A percentile compares a stretch with the other conserved stretches of the same genome.
Evolutionary conservation across 64 coral and sea anemone species (phyloP).

Genomic region (Pocillopora verrucosa): DNA sequence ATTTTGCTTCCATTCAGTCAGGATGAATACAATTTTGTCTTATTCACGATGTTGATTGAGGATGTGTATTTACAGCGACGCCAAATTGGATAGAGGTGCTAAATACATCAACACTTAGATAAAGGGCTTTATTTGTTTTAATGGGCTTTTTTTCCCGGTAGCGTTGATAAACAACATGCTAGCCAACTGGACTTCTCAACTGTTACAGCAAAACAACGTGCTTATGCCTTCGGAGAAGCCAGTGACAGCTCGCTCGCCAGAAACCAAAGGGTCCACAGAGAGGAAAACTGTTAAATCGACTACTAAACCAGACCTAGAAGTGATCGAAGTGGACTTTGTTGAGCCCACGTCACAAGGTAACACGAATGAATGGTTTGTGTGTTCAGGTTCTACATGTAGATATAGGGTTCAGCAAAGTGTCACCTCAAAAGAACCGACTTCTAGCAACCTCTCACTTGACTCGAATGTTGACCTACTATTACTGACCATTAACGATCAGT

Average conservation of each 20-base stretch:
- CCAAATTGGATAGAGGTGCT: no score
- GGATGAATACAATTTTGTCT: no score
- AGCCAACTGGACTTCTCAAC: constrained; percentile 7
- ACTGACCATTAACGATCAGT: no score
- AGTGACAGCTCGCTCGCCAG: not conserved
- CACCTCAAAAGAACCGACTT: no score
- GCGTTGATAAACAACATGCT: constrained; percentile 7
- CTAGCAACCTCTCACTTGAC: no score
- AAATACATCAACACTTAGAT: no score
- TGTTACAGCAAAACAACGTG: constrained; percentile 12
- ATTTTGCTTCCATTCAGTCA: no score
- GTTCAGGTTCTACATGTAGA: not conserved
- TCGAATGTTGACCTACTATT: no score
- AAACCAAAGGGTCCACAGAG: not conserved
- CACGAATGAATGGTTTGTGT: not conserved
- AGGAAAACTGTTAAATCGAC: not conserved
- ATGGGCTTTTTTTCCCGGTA: not conserved
- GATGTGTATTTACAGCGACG: no score
- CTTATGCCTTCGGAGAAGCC: not conserved
- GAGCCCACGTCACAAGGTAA: constrained; percentile 19
- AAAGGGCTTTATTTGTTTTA: not conserved
- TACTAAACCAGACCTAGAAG: not conserved
- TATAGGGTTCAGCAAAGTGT: not conserved
- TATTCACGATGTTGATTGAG: no score
- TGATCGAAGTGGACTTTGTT: constrained; percentile 19